phyloP scores from a whole-genome alignment of 1,140 invertebrate genomes.

The Maconellicoccus hirsutus region DNA sequence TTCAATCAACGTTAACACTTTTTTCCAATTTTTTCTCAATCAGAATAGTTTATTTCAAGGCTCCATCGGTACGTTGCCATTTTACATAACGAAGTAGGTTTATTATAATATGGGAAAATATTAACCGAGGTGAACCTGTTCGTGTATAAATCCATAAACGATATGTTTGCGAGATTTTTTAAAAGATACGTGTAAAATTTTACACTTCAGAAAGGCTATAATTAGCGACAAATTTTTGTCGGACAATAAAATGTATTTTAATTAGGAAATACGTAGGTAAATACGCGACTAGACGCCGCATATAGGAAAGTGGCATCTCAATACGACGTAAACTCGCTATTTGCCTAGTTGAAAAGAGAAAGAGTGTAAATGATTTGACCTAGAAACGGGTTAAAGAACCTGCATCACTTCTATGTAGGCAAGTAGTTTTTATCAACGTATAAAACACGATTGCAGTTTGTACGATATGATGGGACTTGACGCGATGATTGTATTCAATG shows the following conservation, averaged over 20 bases:
- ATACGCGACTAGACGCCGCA: too few relatives aligned
- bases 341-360: background rate
- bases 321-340: background rate
- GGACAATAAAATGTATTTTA: background rate
- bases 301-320: too few relatives aligned
- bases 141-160: background rate
- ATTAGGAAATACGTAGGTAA: background rate
- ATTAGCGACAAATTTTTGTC: too few relatives aligned
- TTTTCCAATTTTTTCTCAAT: background rate
- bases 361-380: background rate
- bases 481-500: too few relatives aligned
- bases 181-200: too few relatives aligned
- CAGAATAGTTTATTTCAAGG: background rate
- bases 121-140: background rate
- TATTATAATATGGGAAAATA: background rate
- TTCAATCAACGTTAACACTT: too few relatives aligned
- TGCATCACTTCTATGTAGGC: background rate
- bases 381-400: slow-evolving; percentile 7
- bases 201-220: too few relatives aligned
- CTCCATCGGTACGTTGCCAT: background rate
- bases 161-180: too few relatives aligned
- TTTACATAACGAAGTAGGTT: background rate
- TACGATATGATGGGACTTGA: too few relatives aligned
- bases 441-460: too few relatives aligned
- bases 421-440: background rate